phyloP scores from a whole-genome alignment of 2,113 vertebrate genomes.

The Tychaedon coryphoeus region DNA sequence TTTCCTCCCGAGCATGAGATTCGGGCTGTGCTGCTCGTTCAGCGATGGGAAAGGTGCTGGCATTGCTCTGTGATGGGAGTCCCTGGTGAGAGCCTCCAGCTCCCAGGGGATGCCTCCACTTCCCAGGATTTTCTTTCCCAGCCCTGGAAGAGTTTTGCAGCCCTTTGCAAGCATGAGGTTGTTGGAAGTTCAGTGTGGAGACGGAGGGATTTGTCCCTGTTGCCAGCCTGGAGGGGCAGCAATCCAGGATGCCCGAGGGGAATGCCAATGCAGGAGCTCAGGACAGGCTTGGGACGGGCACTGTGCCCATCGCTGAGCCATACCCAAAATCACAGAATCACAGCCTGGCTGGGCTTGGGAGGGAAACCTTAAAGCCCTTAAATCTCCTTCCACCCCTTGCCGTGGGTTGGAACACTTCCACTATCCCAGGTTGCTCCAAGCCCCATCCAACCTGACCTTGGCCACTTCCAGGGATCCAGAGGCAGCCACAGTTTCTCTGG shows the following conservation, averaged over 20 bases:
- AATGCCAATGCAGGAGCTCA: neutral
- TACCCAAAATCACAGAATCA: neutral
- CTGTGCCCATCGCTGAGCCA: neutral
- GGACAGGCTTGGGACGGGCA: neutral
- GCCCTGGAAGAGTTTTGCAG: neutral
- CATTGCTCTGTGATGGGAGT: fast-evolving
- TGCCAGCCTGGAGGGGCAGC: neutral
- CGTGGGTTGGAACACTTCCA: neutral
- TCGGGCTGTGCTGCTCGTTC: neutral
- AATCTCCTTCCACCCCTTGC: neutral
- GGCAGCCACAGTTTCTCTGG: neutral
- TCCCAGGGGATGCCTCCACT: neutral
- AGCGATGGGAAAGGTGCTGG: neutral
- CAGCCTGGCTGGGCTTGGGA: neutral
- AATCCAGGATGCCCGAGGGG: neutral
- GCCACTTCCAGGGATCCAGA: neutral
- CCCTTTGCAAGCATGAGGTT: neutral
- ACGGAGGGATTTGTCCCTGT: neutral
- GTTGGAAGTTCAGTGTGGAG: neutral
- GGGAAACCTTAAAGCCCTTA: neutral
- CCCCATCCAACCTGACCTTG: neutral
- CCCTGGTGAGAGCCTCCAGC: neutral
- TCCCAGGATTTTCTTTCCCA: neutral
- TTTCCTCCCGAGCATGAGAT: neutral
- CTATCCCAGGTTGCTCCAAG: neutral